Evolutionary conservation across 2,888 invertebrate species (phyloP).

Genomic region (Orchestes rusci): DNA sequence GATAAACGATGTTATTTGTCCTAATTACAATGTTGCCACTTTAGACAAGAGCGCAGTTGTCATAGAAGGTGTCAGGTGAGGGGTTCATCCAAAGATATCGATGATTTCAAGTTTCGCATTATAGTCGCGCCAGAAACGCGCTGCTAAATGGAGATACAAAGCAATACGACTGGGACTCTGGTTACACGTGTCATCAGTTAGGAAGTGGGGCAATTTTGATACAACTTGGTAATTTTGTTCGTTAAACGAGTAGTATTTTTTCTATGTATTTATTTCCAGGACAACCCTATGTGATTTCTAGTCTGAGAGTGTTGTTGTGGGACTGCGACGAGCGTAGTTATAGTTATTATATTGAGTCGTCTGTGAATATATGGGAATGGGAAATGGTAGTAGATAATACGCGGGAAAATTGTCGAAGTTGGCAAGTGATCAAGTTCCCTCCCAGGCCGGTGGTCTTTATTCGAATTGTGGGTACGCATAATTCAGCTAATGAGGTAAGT

Average conservation of each 20-base stretch:
- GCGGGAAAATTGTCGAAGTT: slow-evolving; percentile 79
- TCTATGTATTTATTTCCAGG: slow-evolving; percentile 37
- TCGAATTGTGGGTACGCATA: slow-evolving; percentile 90
- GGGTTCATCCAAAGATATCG: too few species aligned
- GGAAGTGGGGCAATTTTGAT: slow-evolving; percentile 92
- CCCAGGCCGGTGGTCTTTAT: slow-evolving; percentile 86
- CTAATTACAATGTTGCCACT: slow-evolving; percentile 87
- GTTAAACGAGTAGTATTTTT: not conserved
- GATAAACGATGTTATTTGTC: slow-evolving; percentile 69
- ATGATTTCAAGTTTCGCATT: too few species aligned
- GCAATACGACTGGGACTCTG: slow-evolving; percentile 98
- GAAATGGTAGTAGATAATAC: slow-evolving; percentile 83
- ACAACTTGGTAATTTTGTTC: slow-evolving; percentile 59
- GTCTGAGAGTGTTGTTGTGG: slow-evolving; percentile 90
- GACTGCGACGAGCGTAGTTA: slow-evolving; percentile 94
- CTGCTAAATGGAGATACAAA: slow-evolving; percentile 91
- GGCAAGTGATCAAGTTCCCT: slow-evolving; percentile 86
- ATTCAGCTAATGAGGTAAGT: slow-evolving; percentile 90
- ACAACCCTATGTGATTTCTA: slow-evolving; percentile 90
- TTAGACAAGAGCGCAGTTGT: slow-evolving; percentile 85
- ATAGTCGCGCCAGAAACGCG: slow-evolving; percentile 81
- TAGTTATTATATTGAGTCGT: slow-evolving; percentile 93
- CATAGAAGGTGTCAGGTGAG: slow-evolving; percentile 84
- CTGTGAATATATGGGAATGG: slow-evolving; percentile 89
- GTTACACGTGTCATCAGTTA: slow-evolving; percentile 95